These are phyloP conservation scores for Cryptoprocta ferox DNA, from an alignment of 2,797 vertebrate species.

Conservation along the genomic window DNA sequence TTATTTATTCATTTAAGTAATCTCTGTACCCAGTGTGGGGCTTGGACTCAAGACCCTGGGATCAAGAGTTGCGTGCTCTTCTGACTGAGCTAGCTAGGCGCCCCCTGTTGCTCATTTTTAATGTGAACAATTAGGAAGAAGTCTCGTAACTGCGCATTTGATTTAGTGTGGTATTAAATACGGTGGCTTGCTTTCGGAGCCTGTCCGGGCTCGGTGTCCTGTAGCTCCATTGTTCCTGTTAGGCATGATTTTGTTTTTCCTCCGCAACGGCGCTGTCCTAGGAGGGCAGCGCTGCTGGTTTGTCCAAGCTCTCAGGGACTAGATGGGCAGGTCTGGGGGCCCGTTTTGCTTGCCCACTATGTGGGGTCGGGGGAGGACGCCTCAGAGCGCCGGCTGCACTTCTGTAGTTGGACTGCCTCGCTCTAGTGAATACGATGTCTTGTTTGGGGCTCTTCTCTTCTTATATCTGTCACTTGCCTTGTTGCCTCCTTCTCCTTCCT, in stretches of 20 bases:
- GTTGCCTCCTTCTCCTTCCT: not conserved
- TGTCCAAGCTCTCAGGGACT: not conserved
- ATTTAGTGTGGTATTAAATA: not conserved
- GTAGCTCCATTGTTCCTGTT: not conserved
- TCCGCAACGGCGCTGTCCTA: not conserved
- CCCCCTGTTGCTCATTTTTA: not conserved
- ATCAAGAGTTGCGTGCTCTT: too few species aligned
- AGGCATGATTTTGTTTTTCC: not conserved
- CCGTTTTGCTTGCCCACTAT: not conserved
- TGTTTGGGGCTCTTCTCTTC: not conserved
- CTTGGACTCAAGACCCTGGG: not conserved
- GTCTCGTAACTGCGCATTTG: not conserved
- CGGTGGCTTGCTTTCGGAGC: not conserved
- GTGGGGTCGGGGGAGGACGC: not conserved
- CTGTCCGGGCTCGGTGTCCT: not conserved
- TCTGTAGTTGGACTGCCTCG: not conserved
- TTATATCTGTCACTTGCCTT: not conserved
- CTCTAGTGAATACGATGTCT: not conserved
- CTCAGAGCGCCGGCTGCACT: not conserved
- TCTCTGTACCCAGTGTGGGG: not conserved
- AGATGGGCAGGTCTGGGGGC: not conserved
- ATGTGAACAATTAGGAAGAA: not conserved
- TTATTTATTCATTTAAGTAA: not conserved
- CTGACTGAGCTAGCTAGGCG: fast-evolving
- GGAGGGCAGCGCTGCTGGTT: not conserved